phyloP scores from a whole-genome alignment of 2,797 vertebrate genomes.

The Tarsius wallacei region DNA sequence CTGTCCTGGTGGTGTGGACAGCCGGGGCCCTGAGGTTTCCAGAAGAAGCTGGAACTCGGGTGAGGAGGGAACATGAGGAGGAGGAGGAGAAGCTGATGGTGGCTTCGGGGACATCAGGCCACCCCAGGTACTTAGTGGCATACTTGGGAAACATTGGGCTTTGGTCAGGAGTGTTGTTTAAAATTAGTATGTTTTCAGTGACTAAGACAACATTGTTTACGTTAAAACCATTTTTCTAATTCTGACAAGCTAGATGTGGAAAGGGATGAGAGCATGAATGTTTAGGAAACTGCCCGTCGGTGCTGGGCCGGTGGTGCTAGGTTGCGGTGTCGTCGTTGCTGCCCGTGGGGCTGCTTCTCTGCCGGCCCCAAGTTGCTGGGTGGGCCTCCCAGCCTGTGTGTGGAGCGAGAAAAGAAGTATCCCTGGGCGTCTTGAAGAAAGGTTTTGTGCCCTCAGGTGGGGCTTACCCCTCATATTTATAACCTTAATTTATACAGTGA shows the following conservation, averaged over 20 bases:
- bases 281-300: background rate
- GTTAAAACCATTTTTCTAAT: background rate
- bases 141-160: background rate
- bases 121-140: background rate
- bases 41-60: background rate
- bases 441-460: constrained; percentile 90
- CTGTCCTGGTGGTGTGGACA: background rate
- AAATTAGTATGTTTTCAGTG: background rate
- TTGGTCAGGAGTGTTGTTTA: background rate
- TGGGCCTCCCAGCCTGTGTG: background rate
- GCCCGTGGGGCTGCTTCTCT: background rate
- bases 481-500: constrained; percentile 91
- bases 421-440: constrained; percentile 85
- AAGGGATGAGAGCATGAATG: background rate
- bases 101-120: background rate
- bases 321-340: background rate
- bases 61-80: background rate
- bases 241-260: background rate
- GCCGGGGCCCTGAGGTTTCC: background rate
- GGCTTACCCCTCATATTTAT: constrained; percentile 91
- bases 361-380: background rate
- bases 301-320: background rate
- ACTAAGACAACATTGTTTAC: background rate
- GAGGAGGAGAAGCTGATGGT: background rate
- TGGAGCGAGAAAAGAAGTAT: constrained; percentile 72